Percentiles rank a stretch among this genome's conserved stretches.
These are phyloP conservation scores for Perognathus longimembris DNA, from an alignment of 2,113 vertebrate species.

Conservation along the genomic window DNA sequence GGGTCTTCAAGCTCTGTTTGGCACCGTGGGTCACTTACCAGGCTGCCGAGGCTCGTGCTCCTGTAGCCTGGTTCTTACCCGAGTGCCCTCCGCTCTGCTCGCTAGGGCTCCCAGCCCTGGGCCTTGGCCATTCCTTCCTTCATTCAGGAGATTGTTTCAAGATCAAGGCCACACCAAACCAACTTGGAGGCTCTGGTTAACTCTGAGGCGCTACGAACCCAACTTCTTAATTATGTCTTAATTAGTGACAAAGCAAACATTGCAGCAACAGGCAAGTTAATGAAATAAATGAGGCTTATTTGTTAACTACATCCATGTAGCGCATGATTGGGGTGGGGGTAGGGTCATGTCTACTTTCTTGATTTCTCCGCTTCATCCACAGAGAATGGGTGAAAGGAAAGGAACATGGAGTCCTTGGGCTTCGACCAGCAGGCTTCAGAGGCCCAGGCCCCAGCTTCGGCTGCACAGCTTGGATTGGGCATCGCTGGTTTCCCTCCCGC, in stretches of 20 bases:
- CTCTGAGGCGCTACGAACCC: background rate
- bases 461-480: background rate
- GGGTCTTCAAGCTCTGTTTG: background rate
- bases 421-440: background rate
- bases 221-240: slow-evolving; percentile 51
- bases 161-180: background rate
- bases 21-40: background rate
- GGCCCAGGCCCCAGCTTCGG: background rate
- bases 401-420: background rate
- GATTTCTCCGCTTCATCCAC: background rate
- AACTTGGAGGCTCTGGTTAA: background rate
- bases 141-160: slow-evolving; percentile 4
- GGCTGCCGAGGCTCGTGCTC: no score
- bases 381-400: background rate
- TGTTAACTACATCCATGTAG: slow-evolving; percentile 35
- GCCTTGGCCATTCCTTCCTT: no score
- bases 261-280: slow-evolving; percentile 59
- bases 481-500: background rate
- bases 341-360: background rate
- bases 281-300: slow-evolving; percentile 57
- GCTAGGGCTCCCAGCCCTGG: no score
- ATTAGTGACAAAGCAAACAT: slow-evolving; percentile 52
- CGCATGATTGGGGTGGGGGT: slow-evolving; percentile 31
- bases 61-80: accelerated
- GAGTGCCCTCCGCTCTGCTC: no score